A percentile compares a stretch with the other conserved stretches of the same genome.
phyloP scores from a whole-genome alignment of 2,888 invertebrate species.

The Ctenicera cuprea region DNA sequence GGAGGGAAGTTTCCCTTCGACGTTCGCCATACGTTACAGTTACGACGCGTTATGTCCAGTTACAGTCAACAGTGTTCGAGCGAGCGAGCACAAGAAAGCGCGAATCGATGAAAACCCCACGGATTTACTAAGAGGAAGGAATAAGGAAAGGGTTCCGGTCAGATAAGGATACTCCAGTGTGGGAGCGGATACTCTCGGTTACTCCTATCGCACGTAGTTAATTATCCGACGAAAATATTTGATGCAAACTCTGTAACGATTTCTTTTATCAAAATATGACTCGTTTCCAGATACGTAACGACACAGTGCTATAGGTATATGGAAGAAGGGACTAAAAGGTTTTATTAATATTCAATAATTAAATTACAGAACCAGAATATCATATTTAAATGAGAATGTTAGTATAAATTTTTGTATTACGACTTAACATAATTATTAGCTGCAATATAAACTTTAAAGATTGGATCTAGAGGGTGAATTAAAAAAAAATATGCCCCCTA shows the following conservation, averaged over 20 bases:
- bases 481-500: too few species aligned
- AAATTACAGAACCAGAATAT: neutral
- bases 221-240: conserved; percentile 43
- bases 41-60: conserved; percentile 13
- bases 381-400: neutral
- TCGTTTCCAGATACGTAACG: neutral
- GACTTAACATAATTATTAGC: conserved; percentile 5
- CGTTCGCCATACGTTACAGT: conserved; percentile 2
- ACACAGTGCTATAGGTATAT: too few species aligned
- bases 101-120: conserved; percentile 43
- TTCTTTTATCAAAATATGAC: conserved; percentile 1
- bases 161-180: conserved; percentile 51
- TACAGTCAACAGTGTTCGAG: conserved; percentile 2
- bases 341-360: conserved; percentile 35
- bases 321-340: neutral
- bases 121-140: conserved; percentile 46
- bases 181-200: conserved; percentile 53
- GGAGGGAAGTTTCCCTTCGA: conserved; percentile 31
- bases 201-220: conserved; percentile 46
- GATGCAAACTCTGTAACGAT: conserved; percentile 20
- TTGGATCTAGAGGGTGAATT: too few species aligned
- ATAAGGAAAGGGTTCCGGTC: conserved; percentile 53
- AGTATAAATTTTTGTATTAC: neutral
- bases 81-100: conserved; percentile 16
- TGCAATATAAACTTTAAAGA: too few species aligned